Base-by-base conservation (phyloP, 2,888 invertebrate species). In the Xanthia icteritia region DNA sequence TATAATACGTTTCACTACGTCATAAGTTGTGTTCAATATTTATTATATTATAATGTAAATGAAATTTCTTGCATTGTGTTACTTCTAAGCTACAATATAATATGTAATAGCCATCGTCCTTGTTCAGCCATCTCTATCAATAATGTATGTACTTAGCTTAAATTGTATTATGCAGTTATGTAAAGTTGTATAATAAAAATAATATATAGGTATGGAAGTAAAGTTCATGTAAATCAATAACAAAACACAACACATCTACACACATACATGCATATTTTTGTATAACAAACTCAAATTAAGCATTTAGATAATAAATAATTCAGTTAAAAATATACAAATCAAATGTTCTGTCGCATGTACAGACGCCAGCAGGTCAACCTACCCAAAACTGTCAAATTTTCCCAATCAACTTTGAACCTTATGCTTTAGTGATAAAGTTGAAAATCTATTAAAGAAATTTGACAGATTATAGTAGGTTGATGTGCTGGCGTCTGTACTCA, bases 201-300 rank as follows among this genome's bases (percentile, higher is more conserved):
- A 63, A 27, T 69, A 15, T 60, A n/a, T 42, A 60, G 0, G 15
- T 51, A 66, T 42, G 54, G 45, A 39, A 3, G 11, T 20, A 63
- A 73, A 45, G 15, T 60, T 58, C 8, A 56, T 70, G 39, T 71
- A 61, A 73, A 69, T 56, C 13, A 63, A 27, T 60, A 71, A 39
- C 39, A 45, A 56, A 71, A 58, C 23, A 80, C 51, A 65, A 63
- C 51, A 76, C 73, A 81, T 76, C 77, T 88, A 88, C 58, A 51
- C 77, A 86, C 48, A 80, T 73, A 83, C 89, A 89, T 89, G 87
- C 87, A 81, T 80, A 67, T 73, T 61, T 71, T 77, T 77, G 60
- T 70, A 60, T 66, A 61, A 54, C 8, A 73, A 80, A 80, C 61
- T 31, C 45, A 76, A 69, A 77, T 65, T 23, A 75, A 79, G 54